These are phyloP conservation scores for Chrosomus eos DNA, from an alignment of 2,797 vertebrate genomes.

Conservation along the genomic window DNA sequence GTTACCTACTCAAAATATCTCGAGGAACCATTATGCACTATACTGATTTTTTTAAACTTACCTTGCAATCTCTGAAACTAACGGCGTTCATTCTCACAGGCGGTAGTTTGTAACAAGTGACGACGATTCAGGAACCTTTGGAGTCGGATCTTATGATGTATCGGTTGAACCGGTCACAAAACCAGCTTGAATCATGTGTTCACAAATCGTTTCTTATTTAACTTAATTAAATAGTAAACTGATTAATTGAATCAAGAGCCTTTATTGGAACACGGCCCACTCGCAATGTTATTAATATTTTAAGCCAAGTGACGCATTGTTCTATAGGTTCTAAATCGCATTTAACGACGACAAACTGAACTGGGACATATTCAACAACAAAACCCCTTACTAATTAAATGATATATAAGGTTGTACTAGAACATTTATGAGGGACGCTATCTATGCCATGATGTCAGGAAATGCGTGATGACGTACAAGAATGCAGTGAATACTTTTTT, in stretches of 20 bases:
- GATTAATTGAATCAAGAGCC: neutral
- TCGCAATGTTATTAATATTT: neutral
- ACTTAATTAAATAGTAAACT: too few species aligned
- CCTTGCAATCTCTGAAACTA: slow-evolving; percentile 74
- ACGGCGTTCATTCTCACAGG: slow-evolving; percentile 55
- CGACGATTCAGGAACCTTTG: neutral
- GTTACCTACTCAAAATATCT: neutral
- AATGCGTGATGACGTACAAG: neutral
- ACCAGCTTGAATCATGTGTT: neutral
- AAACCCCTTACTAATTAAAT: too few species aligned
- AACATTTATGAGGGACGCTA: neutral
- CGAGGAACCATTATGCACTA: neutral
- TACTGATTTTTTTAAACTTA: slow-evolving; percentile 42
- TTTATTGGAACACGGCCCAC: neutral
- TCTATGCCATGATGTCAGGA: neutral
- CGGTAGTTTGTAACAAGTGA: neutral
- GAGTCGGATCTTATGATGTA: neutral
- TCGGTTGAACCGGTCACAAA: neutral
- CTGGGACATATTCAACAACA: too few species aligned
- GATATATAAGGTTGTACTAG: neutral
- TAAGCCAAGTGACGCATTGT: neutral
- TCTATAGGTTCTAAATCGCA: neutral
- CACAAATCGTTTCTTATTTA: neutral
- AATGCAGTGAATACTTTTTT: neutral
- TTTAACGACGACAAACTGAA: neutral